These are phyloP conservation scores for Eurosta solidaginis DNA, from an alignment of 1,140 invertebrate genomes.

Conservation along the genomic window DNA sequence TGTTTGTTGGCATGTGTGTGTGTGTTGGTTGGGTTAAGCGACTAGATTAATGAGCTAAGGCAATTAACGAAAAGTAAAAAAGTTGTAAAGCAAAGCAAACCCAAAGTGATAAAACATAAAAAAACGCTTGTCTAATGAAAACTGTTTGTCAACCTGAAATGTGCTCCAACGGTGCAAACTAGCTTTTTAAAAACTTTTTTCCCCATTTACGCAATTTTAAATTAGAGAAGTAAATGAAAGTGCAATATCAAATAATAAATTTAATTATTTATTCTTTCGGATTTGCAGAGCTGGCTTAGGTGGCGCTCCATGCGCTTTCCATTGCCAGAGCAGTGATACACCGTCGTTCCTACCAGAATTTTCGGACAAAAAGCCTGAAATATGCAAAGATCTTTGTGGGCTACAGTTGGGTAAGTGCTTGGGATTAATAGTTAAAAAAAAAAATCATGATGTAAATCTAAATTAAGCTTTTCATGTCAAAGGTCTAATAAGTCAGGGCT, in stretches of 20 bases:
- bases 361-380: neutral
- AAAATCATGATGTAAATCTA: neutral
- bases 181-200: neutral
- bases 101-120: no score
- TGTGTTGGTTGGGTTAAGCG: neutral
- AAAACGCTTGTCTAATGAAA: no score
- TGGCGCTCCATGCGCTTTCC: constrained; percentile 43
- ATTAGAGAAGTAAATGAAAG: no score
- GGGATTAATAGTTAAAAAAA: neutral
- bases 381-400: constrained; percentile 42
- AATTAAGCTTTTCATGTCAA: neutral
- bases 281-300: constrained; percentile 51
- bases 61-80: neutral
- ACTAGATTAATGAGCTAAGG: neutral
- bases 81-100: neutral
- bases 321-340: neutral
- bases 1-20: neutral
- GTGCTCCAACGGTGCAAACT: no score
- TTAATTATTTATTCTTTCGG: constrained; percentile 22
- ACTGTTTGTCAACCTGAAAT: no score
- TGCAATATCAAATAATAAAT: no score
- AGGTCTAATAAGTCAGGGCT: no score
- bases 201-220: neutral
- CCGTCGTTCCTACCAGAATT: neutral
- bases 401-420: constrained; percentile 47